Conservation (phyloP, 2,888 invertebrate genomes). For the Ischnura elegans region DNA sequence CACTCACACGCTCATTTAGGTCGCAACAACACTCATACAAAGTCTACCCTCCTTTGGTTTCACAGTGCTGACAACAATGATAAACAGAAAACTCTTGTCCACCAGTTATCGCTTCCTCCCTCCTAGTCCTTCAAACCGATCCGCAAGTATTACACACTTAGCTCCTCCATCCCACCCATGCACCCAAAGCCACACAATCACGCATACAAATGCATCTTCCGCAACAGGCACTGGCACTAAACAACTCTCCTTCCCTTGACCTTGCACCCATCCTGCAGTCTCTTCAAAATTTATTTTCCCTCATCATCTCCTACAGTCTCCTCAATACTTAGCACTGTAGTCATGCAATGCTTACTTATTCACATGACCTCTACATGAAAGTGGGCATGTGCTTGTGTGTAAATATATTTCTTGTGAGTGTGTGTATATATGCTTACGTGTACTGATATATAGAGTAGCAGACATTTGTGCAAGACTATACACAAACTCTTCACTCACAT, state of each 20-base stretch:
- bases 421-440: slow-evolving; percentile 18
- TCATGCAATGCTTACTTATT: not conserved
- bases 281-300: not conserved
- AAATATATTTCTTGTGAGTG: not conserved
- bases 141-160: not conserved
- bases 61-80: not conserved
- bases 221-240: slow-evolving; percentile 57
- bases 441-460: not conserved
- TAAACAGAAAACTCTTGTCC: not conserved
- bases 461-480: not conserved
- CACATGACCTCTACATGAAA: not conserved
- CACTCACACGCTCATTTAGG: not conserved
- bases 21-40: slow-evolving; percentile 4
- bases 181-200: not conserved
- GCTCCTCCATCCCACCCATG: not conserved
- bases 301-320: not conserved
- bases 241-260: not conserved
- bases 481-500: not conserved
- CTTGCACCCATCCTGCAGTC: too few species aligned
- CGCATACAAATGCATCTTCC: slow-evolving; percentile 32
- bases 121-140: not conserved
- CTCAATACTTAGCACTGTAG: not conserved
- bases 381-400: not conserved
- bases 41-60: slow-evolving; percentile 49
- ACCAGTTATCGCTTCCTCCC: not conserved